Percentiles rank a stretch among this genome's conserved stretches.
Evolutionary conservation across 2,888 invertebrate genomes (phyloP).

Genomic region (Drosophila gaucha): DNA sequence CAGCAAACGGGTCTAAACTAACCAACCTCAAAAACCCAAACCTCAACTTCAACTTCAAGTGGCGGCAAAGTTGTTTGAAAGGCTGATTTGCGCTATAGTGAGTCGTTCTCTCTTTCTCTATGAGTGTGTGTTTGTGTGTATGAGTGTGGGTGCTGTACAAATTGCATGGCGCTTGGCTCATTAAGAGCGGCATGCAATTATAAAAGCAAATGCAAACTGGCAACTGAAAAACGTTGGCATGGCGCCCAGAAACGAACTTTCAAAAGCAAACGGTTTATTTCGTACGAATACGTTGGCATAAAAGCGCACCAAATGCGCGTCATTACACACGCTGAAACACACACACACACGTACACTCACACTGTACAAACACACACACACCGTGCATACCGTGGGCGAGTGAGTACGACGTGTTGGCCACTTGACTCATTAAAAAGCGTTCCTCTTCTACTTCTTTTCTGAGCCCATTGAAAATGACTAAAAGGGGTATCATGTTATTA

Average conservation of each 20-base stretch:
- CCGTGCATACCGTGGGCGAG: constrained; percentile 5
- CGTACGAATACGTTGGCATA: constrained; percentile 70
- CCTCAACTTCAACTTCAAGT: constrained; percentile 63
- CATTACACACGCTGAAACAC: constrained; percentile 63
- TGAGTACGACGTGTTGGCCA: constrained; percentile 69
- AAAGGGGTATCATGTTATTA: not conserved
- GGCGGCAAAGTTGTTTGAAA: constrained; percentile 69
- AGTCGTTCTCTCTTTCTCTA: constrained; percentile 16
- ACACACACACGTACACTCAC: constrained; percentile 13
- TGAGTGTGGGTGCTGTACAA: constrained; percentile 43
- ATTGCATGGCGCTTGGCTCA: constrained; percentile 74
- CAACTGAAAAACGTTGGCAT: constrained; percentile 53
- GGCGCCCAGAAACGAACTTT: constrained; percentile 46
- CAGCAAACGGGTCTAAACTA: constrained; percentile 32
- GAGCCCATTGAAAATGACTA: not conserved
- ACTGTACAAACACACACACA: constrained; percentile 2
- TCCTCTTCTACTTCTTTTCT: constrained; percentile 26
- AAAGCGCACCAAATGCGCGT: constrained; percentile 68
- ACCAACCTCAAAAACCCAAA: constrained; percentile 52
- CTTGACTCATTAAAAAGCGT: constrained; percentile 77
- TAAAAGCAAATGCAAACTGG: constrained; percentile 72
- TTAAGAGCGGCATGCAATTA: constrained; percentile 75
- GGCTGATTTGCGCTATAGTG: constrained; percentile 55
- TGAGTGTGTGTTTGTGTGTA: constrained; percentile 1
- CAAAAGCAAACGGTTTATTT: constrained; percentile 79